A percentile compares a stretch with the other conserved stretches of the same genome.
phyloP scores from a whole-genome alignment of 2,888 invertebrate genomes.

The Drosophila macrospina region DNA sequence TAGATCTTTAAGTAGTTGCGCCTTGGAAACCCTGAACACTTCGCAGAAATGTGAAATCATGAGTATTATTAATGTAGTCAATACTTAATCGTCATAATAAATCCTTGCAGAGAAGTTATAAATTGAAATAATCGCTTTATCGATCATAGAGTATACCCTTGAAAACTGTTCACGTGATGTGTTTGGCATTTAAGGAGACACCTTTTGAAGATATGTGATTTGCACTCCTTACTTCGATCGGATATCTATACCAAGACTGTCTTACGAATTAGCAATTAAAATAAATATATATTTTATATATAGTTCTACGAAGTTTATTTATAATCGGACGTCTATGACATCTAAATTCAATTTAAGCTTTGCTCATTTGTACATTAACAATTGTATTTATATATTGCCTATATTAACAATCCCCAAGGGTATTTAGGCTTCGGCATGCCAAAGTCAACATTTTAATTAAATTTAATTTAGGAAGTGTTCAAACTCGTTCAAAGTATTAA shows the following conservation, averaged over 20 bases:
- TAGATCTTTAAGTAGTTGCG: slow-evolving; percentile 29
- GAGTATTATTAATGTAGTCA: slow-evolving; percentile 25
- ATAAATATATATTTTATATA: background rate
- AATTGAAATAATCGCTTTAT: background rate
- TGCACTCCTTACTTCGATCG: no score
- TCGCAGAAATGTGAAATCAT: slow-evolving; percentile 24
- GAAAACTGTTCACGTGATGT: no score
- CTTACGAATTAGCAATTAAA: no score
- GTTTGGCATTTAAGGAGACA: no score
- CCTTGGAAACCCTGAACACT: slow-evolving; percentile 45
- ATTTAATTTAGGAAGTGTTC: slow-evolving; percentile 44
- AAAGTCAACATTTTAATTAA: background rate
- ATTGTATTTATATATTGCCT: background rate
- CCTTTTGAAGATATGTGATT: no score
- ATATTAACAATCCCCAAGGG: background rate
- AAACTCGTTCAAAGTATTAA: slow-evolving; percentile 23
- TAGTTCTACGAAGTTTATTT: background rate
- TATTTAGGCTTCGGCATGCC: background rate
- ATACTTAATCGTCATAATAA: background rate
- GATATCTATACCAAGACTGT: no score
- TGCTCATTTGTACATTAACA: background rate
- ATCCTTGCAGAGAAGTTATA: background rate
- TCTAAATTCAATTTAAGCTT: no score
- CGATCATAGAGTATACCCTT: background rate
- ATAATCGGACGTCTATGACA: background rate